These are phyloP conservation scores for Caenorhabditis afra DNA, from an alignment of 2,888 invertebrate species.

Conservation along the genomic window DNA sequence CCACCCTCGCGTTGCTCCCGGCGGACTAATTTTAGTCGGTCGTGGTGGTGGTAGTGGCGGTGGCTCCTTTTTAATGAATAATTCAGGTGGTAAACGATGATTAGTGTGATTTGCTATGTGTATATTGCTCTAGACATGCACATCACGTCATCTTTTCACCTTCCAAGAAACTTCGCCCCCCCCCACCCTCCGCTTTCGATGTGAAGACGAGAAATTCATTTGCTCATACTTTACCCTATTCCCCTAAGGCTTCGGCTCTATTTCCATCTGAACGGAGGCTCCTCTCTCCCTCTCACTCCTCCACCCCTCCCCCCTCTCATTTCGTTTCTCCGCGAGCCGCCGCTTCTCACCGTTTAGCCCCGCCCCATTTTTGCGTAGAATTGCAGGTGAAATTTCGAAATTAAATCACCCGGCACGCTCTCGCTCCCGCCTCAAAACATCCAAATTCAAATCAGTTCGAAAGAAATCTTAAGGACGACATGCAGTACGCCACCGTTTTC, in stretches of 20 bases:
- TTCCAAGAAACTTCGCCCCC: slow-evolving; percentile 1
- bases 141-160: slow-evolving; percentile 18
- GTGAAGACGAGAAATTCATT: no score
- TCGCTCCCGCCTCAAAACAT: slow-evolving; percentile 4
- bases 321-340: neutral
- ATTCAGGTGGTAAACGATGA: slow-evolving; percentile 34
- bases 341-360: neutral
- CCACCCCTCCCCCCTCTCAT: neutral
- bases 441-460: neutral
- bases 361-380: slow-evolving; percentile 24
- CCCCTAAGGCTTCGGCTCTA: neutral
- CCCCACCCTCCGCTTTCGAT: no score
- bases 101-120: slow-evolving; percentile 27
- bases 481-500: slow-evolving; percentile 36
- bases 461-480: slow-evolving; percentile 17
- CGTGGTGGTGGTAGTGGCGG: no score
- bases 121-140: neutral
- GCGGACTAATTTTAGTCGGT: slow-evolving; percentile 4
- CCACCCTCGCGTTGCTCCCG: neutral
- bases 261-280: no score
- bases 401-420: slow-evolving; percentile 13
- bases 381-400: slow-evolving; percentile 41
- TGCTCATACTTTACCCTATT: neutral
- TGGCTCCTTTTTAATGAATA: slow-evolving; percentile 29
- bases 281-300: no score